Evolutionary conservation across 1,140 invertebrate genomes (phyloP), one percentile per base, ranked within the genome.

Genomic region (Drosophila ogumai): DNA sequence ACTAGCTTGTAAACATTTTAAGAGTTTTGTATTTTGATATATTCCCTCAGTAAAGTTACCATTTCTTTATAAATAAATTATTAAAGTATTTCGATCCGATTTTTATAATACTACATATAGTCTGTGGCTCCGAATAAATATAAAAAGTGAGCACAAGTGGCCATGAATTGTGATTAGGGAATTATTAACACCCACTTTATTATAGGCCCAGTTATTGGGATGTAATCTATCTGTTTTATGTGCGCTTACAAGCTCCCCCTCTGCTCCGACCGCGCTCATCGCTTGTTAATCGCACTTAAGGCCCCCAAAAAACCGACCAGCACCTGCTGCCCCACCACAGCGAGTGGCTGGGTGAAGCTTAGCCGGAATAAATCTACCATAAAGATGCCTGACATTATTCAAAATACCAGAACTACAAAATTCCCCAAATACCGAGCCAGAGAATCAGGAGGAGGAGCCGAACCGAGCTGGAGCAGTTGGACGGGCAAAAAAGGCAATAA

Each of bases 401-500:
- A 88, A 88, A 88, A 88, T 71, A 88, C 66, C 43, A 25, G 59
- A 81, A 90, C 76, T 78, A 82, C 76, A 71, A 73, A 60, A 88
- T 88, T 84, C 80, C 69, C 52, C 68, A 88, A 84, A 84, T 88
- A 50, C 69, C 55, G 50, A 38, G 19, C n/a, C 17, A 9, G 15
- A 38, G 15, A 46, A 15, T 12, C 6, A 34, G 38, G 38, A 71
- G 75, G 59, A 52, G 65, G 75, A 66, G 69, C 44, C 44, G 50
- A 40, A 31, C 19, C n/a, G 22, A 50, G 54, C 55, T 49, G 65
- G 50, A 68, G 55, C 46, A 57, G 22, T 63, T 64, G 72, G 59
- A 65, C 60, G 68, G 64, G 77, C 85, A 84, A 88, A 84, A 88
- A 84, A 84, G 85, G 81, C 85, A 74, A 88, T 88, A 88, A 88